These are phyloP conservation scores for Perognathus longimembris DNA, from an alignment of 2,113 vertebrate species.

Conservation along the genomic window DNA sequence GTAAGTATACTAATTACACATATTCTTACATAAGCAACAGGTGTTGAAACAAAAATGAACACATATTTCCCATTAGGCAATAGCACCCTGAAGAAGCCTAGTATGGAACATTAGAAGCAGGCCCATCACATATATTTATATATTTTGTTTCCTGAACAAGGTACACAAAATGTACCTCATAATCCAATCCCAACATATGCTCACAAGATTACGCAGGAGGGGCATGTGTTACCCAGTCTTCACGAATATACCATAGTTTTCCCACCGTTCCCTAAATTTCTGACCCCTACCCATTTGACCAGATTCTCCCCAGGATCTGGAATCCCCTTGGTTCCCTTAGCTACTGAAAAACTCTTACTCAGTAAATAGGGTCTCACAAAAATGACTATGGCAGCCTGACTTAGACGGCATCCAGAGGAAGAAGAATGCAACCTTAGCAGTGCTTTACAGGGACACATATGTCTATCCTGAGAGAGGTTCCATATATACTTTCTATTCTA, in stretches of 20 bases:
- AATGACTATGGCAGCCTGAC: neutral
- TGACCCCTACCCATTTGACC: neutral
- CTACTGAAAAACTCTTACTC: neutral
- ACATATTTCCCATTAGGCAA: neutral
- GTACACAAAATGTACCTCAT: neutral
- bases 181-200: neutral
- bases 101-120: neutral
- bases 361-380: neutral
- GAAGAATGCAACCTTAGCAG: neutral
- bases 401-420: neutral
- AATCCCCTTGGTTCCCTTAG: neutral
- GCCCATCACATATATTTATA: neutral
- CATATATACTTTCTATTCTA: neutral
- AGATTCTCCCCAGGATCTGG: neutral
- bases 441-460: neutral
- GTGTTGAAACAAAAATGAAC: conserved; percentile 39
- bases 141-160: neutral
- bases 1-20: neutral
- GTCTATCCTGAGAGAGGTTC: neutral
- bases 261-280: neutral
- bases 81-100: neutral
- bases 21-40: neutral
- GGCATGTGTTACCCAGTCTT: neutral
- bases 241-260: neutral
- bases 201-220: neutral